Evolutionary conservation across 2,797 vertebrate species (phyloP), one percentile per base, ranked within the genome.

Genomic region (Chlorospingus flavigularis): DNA sequence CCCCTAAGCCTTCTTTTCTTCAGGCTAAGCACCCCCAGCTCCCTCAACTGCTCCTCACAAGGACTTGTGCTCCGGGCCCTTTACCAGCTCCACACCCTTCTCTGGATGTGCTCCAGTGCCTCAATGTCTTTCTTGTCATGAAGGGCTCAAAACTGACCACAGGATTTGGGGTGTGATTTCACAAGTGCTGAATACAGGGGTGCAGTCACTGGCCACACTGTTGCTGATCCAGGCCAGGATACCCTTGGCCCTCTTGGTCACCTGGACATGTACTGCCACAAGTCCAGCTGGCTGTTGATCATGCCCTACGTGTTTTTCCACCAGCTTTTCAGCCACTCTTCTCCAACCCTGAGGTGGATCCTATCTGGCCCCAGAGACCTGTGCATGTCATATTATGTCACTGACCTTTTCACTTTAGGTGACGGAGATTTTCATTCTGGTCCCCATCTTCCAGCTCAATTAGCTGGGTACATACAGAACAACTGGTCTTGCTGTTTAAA

Each of bases 311-410:
- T 57, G 15, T 8, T 76, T 63, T 63, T 8, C 30, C 57, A 45
- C 2, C 57, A 63, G 24, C 14, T 45, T 39, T 57, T 42, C 17
- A 51, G 12, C 1, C 24, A 18, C 8, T 51, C 20, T 45, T 45
- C 20, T 17, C 57, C 30, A 71, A 3, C 15, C 17, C 15, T 13
- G 23, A 20, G 5, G n/a, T 51, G 17, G 17, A 45, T 45, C 15
- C 15, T 24, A 4, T 30, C 30, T 2, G 6, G 23, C 1, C 6
- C 7, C 11, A 51, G 1, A 60, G 20, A 45, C 6, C 4, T 45
- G 13, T 50, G 47, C 6, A 1, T 61, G 12, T 43, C 7, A 31
- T n/a, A n/a, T 19, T 13, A 42, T 25, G 11, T 25, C 13, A 15
- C 16, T 53, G 18, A 58, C 8, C 3, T 58, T 35, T 35, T 57